Evolutionary conservation across 2,113 vertebrate species (phyloP), one percentile per base, ranked within the genome.

Genomic region (Psammodynastes pulverulentus): DNA sequence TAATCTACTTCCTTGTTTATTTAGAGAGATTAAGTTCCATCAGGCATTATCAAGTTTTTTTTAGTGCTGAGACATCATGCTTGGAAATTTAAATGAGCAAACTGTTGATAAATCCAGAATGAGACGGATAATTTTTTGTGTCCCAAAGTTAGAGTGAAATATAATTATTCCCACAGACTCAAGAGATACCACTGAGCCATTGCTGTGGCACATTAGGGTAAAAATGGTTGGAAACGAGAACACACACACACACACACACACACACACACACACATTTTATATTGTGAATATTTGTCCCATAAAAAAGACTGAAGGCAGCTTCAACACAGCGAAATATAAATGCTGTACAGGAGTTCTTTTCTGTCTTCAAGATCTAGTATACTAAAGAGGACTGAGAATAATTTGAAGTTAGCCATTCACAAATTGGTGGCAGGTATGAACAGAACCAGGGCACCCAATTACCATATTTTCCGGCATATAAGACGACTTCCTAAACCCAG

Each of bases 1-100:
- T 5, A 92, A 91, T 96, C 92, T 56, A 90, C 95, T 96, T 90
- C 95, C 94, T 91, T 96, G 94, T 96, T 97, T 96, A 92, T 95
- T 67, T 91, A 19, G 93, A 54, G 95, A 95, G 94, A 96, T 97
- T 96, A 96, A 0, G 52, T 94, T 93, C 96, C 94, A 96, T 96
- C 95, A 95, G 39, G 51, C 52, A 48, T 21, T 56, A 88, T 95
- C 92, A 95, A 93, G 96, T 96, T 97, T 94, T 94, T 93, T 94
- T 93, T 95, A 95, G 95, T 93, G 93, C 92, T 93, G 91, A 93
- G 95, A 94, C 93, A 93, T 96, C 93, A 96, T 79, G 17, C 34
- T 19, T 39, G 34, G 17, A 79, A 79, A 79, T 79, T 34, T 79
- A 96, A 96, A 43, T 3, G 94, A 93, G 93, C 96, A 89, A 91